Evolutionary conservation across 2,113 vertebrate genomes (phyloP), one percentile per base, ranked within the genome.

Genomic region (Tragelaphus scriptus): DNA sequence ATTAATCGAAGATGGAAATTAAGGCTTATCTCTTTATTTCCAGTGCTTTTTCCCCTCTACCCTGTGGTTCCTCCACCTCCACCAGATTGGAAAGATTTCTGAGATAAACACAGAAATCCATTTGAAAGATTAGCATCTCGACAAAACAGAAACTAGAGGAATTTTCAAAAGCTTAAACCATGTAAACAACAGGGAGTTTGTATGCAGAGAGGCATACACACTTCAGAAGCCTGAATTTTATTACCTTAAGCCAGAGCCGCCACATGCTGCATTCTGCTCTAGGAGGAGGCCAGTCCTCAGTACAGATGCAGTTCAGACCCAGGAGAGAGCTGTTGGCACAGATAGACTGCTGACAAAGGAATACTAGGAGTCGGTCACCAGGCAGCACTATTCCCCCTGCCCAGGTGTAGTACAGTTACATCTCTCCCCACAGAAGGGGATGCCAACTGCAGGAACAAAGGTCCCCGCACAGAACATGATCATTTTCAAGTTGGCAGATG

Each of bases 401-500:
- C 30, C 47, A 5, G 23, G 19, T 1, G 2, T 1, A 1, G 4
- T 28, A 5, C 23, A 30, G 53, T 28, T 23, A 40, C 1, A 14
- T 28, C 28, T 63, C 7, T n/a, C 28, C 32, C 12, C 55, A 4
- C 1, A 23, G 65, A 40, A 40, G 19, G 4, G 3, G 6, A 28
- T 80, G 55, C 85, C 10, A 25, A 6, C 7, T 21, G 44, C 28
- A 65, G 89, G 13, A 25, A 25, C 68, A 2, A 40, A 47, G 28
- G 63, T 44, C 6, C 53, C 2, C 0, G 0, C 2, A 30, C 25
- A 25, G 30, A 71, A 40, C 1, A 3, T 25, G 25, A 80, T 85
- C 65, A 36, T 30, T 94, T 58, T 71, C 85, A 84, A 75, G n/a
- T 1, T 58, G 63, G 49, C 95, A 97, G 84, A 90, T 77, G 87